These are phyloP conservation scores for Gadopsis bispinosus DNA, from an alignment of 2,797 vertebrate species.

Conservation along the genomic window DNA sequence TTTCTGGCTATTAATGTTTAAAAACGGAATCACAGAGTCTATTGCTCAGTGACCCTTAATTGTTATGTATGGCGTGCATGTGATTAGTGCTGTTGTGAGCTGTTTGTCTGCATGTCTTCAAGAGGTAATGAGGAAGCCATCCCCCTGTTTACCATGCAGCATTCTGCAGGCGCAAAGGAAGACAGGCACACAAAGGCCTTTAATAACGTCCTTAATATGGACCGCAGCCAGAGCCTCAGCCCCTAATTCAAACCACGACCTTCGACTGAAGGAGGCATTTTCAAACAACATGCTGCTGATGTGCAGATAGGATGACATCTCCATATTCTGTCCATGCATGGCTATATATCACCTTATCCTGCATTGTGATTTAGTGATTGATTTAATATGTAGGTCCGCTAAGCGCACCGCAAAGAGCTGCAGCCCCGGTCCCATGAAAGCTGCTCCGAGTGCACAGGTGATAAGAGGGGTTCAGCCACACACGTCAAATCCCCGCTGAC, in stretches of 20 bases:
- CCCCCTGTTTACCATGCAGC: conserved; percentile 68
- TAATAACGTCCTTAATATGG: conserved; percentile 75
- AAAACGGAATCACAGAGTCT: conserved; percentile 50
- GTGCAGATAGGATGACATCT: conserved; percentile 34
- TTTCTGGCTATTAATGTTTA: conserved; percentile 53
- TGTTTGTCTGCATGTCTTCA: conserved; percentile 66
- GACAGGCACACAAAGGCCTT: conserved; percentile 72
- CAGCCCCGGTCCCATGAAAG: conserved; percentile 28
- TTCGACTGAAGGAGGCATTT: conserved; percentile 70
- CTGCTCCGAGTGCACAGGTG: conserved; percentile 51
- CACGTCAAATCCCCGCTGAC: conserved; percentile 59
- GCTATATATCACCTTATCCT: conserved; percentile 17
- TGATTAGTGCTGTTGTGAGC: conserved; percentile 55
- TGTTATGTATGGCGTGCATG: conserved; percentile 50
- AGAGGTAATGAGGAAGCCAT: conserved; percentile 75
- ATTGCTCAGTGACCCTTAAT: conserved; percentile 46
- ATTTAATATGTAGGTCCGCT: conserved; percentile 43
- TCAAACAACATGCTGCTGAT: conserved; percentile 52
- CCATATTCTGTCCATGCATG: conserved; percentile 17
- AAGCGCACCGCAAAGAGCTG: conserved; percentile 30
- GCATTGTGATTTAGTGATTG: conserved; percentile 29
- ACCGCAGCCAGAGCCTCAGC: conserved; percentile 63
- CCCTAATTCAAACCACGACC: conserved; percentile 62
- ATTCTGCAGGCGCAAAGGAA: conserved; percentile 63
- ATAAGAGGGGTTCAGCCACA: conserved; percentile 41